Percentiles rank a stretch among this genome's conserved stretches.
Conservation (phyloP, 2,797 vertebrate genomes). For the Tragopan temminckii region DNA sequence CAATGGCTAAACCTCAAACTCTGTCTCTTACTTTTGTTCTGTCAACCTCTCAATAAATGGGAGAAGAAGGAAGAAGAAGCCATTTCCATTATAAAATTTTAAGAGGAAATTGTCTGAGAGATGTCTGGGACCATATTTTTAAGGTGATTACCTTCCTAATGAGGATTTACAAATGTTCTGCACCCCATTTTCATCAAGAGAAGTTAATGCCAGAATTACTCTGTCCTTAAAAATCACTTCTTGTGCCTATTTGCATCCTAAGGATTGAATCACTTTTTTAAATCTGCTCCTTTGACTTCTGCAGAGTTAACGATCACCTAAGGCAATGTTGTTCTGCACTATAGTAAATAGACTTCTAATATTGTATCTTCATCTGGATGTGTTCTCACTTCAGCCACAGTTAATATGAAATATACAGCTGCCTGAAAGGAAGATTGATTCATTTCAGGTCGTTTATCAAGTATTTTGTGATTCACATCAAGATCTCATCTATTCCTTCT, state of each 20-base stretch:
- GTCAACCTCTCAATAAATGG: not conserved
- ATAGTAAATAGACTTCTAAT: conserved; percentile 6
- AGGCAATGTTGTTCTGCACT: conserved; percentile 16
- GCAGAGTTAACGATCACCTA: conserved; percentile 36
- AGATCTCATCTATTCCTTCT: conserved; percentile 76
- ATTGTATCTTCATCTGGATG: conserved; percentile 50
- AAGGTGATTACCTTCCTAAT: not conserved
- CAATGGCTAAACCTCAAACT: not conserved
- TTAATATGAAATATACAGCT: conserved; percentile 51
- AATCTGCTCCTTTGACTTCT: not conserved
- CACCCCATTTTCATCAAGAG: not conserved
- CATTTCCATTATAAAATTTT: no score
- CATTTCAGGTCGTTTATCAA: conserved; percentile 73
- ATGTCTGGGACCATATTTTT: not conserved
- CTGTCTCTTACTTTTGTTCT: not conserved
- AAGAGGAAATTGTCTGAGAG: not conserved
- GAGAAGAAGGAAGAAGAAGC: no score
- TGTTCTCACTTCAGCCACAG: conserved; percentile 34
- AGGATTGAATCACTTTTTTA: not conserved
- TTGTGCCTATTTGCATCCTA: not conserved
- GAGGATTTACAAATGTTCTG: not conserved
- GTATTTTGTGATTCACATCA: conserved; percentile 79
- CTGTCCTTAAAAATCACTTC: conserved; percentile 15
- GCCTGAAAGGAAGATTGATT: conserved; percentile 74
- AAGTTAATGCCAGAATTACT: not conserved